Conservation (phyloP, 1,140 invertebrate species). For the Euglossa dilemma region DNA sequence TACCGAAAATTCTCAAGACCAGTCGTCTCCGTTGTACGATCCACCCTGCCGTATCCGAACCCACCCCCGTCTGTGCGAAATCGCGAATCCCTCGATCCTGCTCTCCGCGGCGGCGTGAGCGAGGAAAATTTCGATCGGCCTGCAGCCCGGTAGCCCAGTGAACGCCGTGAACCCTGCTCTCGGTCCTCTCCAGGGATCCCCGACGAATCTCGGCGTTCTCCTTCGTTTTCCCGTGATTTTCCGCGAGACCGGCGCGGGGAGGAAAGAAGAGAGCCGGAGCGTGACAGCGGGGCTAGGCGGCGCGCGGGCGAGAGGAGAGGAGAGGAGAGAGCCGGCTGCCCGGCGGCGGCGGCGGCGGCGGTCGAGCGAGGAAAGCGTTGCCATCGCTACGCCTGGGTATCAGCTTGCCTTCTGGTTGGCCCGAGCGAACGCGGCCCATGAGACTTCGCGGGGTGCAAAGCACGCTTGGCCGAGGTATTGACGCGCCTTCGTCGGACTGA, state of each 20-base stretch:
- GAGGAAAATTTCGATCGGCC: conserved; percentile 22
- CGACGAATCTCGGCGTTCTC: conserved; percentile 4
- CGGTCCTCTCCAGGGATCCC: conserved; percentile 7
- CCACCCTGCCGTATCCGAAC: no score
- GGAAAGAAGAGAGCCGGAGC: background rate
- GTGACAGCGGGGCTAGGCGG: background rate
- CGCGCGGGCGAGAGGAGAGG: background rate
- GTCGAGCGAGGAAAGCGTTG: conserved; percentile 69
- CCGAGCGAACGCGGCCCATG: conserved; percentile 63
- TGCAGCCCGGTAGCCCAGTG: conserved; percentile 42
- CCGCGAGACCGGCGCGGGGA: background rate
- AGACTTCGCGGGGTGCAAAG: conserved; percentile 53
- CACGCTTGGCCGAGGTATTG: conserved; percentile 67
- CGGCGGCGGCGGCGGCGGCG: conserved; percentile 24
- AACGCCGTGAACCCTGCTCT: conserved; percentile 1
- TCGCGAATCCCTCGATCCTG: no score
- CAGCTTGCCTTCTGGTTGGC: conserved; percentile 76
- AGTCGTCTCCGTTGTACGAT: no score
- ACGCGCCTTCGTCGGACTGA: conserved; percentile 63
- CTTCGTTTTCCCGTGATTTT: conserved; percentile 25
- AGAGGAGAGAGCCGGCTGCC: conserved; percentile 9
- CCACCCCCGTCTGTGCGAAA: no score
- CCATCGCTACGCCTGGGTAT: conserved; percentile 78
- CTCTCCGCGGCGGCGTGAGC: no score
- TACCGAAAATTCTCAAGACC: no score